Base-by-base conservation (phyloP, 1,140 invertebrate genomes). In the Stegodyphus mimosarum region DNA sequence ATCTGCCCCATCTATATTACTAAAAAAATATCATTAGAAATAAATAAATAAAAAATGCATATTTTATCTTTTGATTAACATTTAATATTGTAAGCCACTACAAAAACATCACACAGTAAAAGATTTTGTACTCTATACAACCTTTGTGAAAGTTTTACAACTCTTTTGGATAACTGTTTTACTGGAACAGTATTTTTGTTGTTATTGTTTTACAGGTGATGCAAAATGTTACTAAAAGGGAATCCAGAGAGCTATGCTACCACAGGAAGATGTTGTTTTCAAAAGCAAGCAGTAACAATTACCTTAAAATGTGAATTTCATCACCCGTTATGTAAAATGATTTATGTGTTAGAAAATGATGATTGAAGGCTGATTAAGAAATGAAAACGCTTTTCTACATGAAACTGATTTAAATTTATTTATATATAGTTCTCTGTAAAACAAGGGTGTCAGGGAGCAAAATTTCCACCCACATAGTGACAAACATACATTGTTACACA, bases 151-250 rank as follows among this genome's bases (percentile, higher is more conserved):
- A 73, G 78, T 60, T 63, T 6, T 15, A 73, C 71, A 73, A 17
- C 71, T 73, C 51, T 73, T 73, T 33, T 33, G 33, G 33, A 33
- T 33, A 33, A 33, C 33, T 33, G 33, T 33, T 33, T n/a, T 33
- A 33, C 33, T 81, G 78, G 78, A 18, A 81, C 78, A 81, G 72
- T 49, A 15, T 72, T 64, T 79, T 70, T 70, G 66, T 33, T 69
- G 69, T 69, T 72, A 69, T 18, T 55, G 55, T 50, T 67, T 84
- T 84, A 84, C 81, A 84, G 81, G 81, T 84, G 81, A 84, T 84
- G 81, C 81, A 84, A 84, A 84, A 75, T 75, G 18, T 50, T 51
- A 76, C 63, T 76, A 75, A 84, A 76, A 70, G 63, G 52, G 81
- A 33, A 84, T 84, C 73, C 81, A 84, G 81, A 84, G 81, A 76